Conservation (phyloP, 2,113 vertebrate species). For the Corythoichthys haematopterus region DNA sequence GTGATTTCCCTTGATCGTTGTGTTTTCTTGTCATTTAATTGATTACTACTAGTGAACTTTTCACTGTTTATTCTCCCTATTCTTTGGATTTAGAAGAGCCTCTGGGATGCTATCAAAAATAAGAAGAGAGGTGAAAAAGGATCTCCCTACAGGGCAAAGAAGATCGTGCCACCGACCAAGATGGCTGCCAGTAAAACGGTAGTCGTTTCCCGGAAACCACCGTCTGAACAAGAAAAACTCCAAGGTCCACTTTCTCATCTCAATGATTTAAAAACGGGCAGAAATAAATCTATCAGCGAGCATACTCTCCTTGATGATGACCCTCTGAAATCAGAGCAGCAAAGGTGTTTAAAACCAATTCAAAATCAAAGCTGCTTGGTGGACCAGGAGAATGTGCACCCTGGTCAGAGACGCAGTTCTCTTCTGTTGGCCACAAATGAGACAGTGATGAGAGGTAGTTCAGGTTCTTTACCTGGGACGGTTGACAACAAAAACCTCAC, state of each 20-base stretch:
- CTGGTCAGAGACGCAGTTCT: constrained; percentile 43
- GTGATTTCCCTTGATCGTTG: too few species aligned
- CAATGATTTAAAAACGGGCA: constrained; percentile 56
- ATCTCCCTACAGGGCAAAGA: constrained; percentile 44
- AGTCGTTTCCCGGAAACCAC: constrained; percentile 67
- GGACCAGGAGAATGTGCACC: constrained; percentile 42
- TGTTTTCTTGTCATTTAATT: too few species aligned
- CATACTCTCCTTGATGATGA: not conserved
- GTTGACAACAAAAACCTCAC: constrained; percentile 39
- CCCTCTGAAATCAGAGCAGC: constrained; percentile 36
- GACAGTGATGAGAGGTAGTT: constrained; percentile 1
- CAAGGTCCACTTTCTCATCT: constrained; percentile 79
- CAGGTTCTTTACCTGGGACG: constrained; percentile 3
- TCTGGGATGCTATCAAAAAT: constrained; percentile 85
- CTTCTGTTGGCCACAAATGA: constrained; percentile 31
- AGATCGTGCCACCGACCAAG: constrained; percentile 37
- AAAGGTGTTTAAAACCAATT: constrained; percentile 39
- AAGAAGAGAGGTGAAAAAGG: constrained; percentile 61
- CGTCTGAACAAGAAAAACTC: constrained; percentile 54
- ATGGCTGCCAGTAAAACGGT: constrained; percentile 80
- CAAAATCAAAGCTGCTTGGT: constrained; percentile 53
- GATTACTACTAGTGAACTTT: not conserved
- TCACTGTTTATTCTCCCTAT: not conserved
- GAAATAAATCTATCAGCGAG: constrained; percentile 21
- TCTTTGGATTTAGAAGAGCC: constrained; percentile 73